Evolutionary conservation across 92 coral and sea anemone genomes (phyloP).

Genomic region (Nematostella vectensis): DNA sequence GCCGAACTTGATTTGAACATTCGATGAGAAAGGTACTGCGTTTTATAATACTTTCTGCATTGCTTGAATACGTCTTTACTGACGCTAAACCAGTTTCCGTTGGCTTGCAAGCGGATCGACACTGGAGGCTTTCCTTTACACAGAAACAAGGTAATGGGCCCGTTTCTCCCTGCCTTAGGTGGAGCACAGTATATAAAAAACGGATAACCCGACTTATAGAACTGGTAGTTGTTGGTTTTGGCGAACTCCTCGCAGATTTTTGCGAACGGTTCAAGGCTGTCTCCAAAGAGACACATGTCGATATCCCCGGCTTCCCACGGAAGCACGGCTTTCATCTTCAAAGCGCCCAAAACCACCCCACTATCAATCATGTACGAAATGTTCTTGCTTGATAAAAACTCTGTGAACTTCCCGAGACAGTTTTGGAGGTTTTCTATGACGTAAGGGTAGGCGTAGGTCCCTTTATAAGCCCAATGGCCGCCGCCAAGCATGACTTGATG

Average conservation of each 20-base stretch:
- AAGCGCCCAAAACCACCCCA: conserved; percentile 43
- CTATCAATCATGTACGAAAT: conserved; percentile 23
- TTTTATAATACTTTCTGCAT: not conserved
- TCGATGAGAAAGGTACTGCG: not conserved
- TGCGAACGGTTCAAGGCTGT: conserved; percentile 4
- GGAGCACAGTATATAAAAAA: not conserved
- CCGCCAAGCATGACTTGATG: conserved; percentile 17
- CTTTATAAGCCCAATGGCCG: conserved; percentile 33
- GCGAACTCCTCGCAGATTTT: no score
- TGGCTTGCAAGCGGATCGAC: not conserved
- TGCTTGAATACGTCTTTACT: not conserved
- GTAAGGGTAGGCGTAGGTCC: conserved; percentile 54
- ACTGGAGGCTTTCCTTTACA: not conserved
- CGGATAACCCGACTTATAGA: no score
- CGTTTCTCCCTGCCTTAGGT: not conserved
- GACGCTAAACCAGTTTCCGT: not conserved
- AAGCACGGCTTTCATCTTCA: conserved; percentile 38
- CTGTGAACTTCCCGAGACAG: conserved; percentile 9
- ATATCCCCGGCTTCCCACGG: conserved; percentile 69
- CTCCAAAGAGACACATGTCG: conserved; percentile 15
- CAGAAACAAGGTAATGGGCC: no score
- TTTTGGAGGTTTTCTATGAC: conserved; percentile 19
- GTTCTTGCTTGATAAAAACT: conserved; percentile 15
- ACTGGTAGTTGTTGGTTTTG: no score
- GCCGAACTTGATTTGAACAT: not conserved